Percentiles rank a stretch among this genome's conserved stretches.
These are phyloP conservation scores for Nudaria mundana DNA, from an alignment of 2,888 invertebrate genomes.

Conservation along the genomic window DNA sequence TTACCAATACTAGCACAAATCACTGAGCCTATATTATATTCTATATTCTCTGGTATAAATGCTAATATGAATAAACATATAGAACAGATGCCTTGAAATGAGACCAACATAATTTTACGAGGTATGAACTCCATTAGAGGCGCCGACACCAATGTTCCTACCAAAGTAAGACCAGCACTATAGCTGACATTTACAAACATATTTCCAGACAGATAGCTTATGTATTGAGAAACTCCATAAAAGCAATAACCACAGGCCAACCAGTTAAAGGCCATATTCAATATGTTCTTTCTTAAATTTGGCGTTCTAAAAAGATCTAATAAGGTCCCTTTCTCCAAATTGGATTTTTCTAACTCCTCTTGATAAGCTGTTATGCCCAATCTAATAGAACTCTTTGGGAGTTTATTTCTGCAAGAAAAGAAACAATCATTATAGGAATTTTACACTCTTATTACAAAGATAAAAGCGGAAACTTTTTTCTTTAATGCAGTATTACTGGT, in stretches of 20 bases:
- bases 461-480: too few relatives aligned
- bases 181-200: constrained; percentile 91
- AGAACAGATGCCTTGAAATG: constrained; percentile 82
- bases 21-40: too few relatives aligned
- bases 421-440: neutral
- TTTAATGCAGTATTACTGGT: too few relatives aligned
- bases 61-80: constrained; percentile 82
- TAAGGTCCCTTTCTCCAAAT: constrained; percentile 75
- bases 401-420: constrained; percentile 64
- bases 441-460: too few relatives aligned
- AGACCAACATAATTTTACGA: constrained; percentile 83
- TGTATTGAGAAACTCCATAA: constrained; percentile 92
- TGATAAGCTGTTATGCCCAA: constrained; percentile 58
- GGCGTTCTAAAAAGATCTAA: constrained; percentile 86
- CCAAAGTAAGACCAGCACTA: constrained; percentile 83
- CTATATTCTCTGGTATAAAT: constrained; percentile 62
- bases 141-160: constrained; percentile 82
- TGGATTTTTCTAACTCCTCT: constrained; percentile 44
- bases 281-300: constrained; percentile 85
- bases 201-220: constrained; percentile 88
- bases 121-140: constrained; percentile 85
- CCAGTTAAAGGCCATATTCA: constrained; percentile 89
- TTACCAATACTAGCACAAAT: constrained; percentile 87
- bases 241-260: constrained; percentile 87
- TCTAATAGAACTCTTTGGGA: constrained; percentile 68